phyloP scores from a whole-genome alignment of 2,888 invertebrate species.

The Melanotus villosus region DNA sequence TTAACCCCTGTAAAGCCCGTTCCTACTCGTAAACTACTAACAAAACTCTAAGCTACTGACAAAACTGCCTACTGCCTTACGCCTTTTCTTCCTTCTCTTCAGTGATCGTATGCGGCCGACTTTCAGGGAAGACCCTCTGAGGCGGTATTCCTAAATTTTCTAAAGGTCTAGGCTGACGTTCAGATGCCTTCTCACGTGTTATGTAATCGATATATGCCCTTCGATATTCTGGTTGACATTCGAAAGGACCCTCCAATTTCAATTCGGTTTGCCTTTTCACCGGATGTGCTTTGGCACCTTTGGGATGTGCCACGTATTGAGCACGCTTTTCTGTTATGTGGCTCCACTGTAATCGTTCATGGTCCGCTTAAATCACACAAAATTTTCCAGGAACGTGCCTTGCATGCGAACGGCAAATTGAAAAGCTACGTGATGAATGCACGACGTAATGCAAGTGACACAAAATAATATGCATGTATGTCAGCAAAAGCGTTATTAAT shows the following conservation, averaged over 20 bases:
- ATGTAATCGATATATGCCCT: slow-evolving; percentile 67
- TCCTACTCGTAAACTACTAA: not conserved
- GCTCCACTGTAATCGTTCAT: slow-evolving; percentile 53
- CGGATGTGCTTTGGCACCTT: slow-evolving; percentile 45
- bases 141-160: slow-evolving; percentile 49
- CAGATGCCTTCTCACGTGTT: slow-evolving; percentile 62
- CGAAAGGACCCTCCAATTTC: slow-evolving; percentile 61
- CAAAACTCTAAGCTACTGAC: no score
- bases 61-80: slow-evolving; percentile 31
- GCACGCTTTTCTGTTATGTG: slow-evolving; percentile 60
- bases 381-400: not conserved
- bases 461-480: slow-evolving; percentile 2
- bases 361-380: not conserved
- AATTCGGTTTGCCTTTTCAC: slow-evolving; percentile 49
- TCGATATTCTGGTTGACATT: slow-evolving; percentile 69
- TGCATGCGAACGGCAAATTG: not conserved
- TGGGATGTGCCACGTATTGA: slow-evolving; percentile 55
- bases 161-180: slow-evolving; percentile 48
- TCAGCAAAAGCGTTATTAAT: not conserved
- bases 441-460: not conserved
- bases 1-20: not conserved
- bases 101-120: not conserved
- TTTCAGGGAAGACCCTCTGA: slow-evolving; percentile 36
- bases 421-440: not conserved
- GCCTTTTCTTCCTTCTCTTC: slow-evolving; percentile 13